Percentiles rank a stretch among this genome's conserved stretches.
Conservation (phyloP, 2,113 vertebrate genomes). For the Epinephelus moara region DNA sequence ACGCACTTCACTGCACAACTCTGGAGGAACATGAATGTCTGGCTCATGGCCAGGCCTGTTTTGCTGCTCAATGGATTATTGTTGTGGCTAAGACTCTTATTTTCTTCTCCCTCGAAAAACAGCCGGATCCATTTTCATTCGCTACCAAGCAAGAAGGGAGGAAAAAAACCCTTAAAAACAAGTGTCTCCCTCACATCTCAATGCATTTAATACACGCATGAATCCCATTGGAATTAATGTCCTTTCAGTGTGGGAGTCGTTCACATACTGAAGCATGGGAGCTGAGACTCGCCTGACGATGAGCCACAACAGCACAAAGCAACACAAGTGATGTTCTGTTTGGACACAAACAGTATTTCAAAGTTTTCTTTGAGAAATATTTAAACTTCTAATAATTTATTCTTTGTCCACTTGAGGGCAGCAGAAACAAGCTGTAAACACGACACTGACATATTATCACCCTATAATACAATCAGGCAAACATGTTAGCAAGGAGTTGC, state of each 20-base stretch:
- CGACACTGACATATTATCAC: too few species aligned
- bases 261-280: conserved; percentile 5
- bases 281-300: not conserved
- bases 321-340: not conserved
- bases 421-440: too few species aligned
- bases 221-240: conserved; percentile 33
- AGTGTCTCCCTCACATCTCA: conserved; percentile 6
- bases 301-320: not conserved
- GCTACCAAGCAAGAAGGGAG: not conserved
- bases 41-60: conserved; percentile 65
- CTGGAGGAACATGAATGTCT: conserved; percentile 75
- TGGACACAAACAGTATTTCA: not conserved
- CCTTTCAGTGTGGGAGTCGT: not conserved
- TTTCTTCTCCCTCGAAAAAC: conserved; percentile 48
- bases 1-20: conserved; percentile 66
- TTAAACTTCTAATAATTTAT: not conserved
- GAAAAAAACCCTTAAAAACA: not conserved
- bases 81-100: conserved; percentile 73
- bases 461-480: too few species aligned
- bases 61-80: conserved; percentile 79
- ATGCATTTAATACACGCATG: not conserved
- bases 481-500: too few species aligned
- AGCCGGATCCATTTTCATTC: conserved; percentile 29
- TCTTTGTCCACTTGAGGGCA: not conserved
- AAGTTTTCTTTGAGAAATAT: not conserved